These are phyloP conservation scores for Lacanobia oleracea DNA, from an alignment of 2,888 invertebrate genomes.

Conservation along the genomic window DNA sequence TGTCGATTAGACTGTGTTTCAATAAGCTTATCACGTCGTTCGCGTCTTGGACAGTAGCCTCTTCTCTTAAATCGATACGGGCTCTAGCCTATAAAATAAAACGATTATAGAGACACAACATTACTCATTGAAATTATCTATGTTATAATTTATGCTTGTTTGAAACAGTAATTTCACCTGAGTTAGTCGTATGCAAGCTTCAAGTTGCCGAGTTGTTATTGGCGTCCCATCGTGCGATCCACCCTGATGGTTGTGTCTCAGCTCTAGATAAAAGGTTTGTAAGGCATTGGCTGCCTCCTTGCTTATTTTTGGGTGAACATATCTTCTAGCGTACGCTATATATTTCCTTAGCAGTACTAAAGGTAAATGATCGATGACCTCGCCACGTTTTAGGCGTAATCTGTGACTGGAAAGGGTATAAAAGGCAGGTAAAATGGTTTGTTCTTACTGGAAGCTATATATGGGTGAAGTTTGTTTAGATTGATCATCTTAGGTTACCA, in stretches of 20 bases:
- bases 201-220: slow-evolving; percentile 95
- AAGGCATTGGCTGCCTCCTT: slow-evolving; percentile 93
- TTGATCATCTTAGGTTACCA: neutral
- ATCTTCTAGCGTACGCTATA: slow-evolving; percentile 97
- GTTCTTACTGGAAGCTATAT: neutral
- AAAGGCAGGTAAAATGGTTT: neutral
- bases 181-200: slow-evolving; percentile 96
- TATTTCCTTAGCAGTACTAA: slow-evolving; percentile 95
- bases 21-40: slow-evolving; percentile 96
- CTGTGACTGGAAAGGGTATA: slow-evolving; percentile 88
- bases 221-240: slow-evolving; percentile 92
- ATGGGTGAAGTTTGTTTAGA: neutral
- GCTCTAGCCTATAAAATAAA: slow-evolving; percentile 93
- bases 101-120: neutral
- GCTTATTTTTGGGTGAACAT: slow-evolving; percentile 95
- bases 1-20: slow-evolving; percentile 94
- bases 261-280: slow-evolving; percentile 95
- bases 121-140: neutral
- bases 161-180: slow-evolving; percentile 86
- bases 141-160: neutral
- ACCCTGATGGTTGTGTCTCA: slow-evolving; percentile 92
- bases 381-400: slow-evolving; percentile 91
- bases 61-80: slow-evolving; percentile 95
- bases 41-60: slow-evolving; percentile 95
- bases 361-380: slow-evolving; percentile 93